These are phyloP conservation scores for Psophia crepitans DNA, from an alignment of 2,113 vertebrate genomes.

Conservation along the genomic window DNA sequence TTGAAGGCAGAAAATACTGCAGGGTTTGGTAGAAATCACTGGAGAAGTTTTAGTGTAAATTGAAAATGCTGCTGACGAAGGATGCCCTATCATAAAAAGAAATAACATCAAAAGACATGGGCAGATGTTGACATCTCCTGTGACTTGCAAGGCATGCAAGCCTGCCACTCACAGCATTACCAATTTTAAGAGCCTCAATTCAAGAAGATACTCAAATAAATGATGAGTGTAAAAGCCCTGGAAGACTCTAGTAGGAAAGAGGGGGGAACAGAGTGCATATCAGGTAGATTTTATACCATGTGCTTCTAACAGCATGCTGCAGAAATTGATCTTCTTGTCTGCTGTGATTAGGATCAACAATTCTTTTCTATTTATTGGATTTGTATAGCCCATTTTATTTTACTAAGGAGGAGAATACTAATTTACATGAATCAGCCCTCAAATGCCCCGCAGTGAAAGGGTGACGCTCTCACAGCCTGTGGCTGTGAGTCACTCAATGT, in stretches of 20 bases:
- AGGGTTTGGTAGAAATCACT: not conserved
- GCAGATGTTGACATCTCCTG: not conserved
- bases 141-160: not conserved
- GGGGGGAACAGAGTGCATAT: not conserved
- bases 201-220: not conserved
- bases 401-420: not conserved
- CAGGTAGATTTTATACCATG: not conserved
- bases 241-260: not conserved
- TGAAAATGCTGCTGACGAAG: not conserved
- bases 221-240: not conserved
- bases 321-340: constrained; percentile 21
- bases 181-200: not conserved
- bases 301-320: not conserved
- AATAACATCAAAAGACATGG: not conserved
- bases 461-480: not conserved
- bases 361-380: not conserved
- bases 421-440: not conserved
- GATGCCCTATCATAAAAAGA: not conserved
- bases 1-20: not conserved
- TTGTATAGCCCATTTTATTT: not conserved
- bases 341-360: constrained; percentile 4
- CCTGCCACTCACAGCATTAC: not conserved
- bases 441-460: not conserved
- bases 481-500: not conserved
- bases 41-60: not conserved